phyloP scores from a whole-genome alignment of 2,888 invertebrate species.

The Melipona bicolor region DNA sequence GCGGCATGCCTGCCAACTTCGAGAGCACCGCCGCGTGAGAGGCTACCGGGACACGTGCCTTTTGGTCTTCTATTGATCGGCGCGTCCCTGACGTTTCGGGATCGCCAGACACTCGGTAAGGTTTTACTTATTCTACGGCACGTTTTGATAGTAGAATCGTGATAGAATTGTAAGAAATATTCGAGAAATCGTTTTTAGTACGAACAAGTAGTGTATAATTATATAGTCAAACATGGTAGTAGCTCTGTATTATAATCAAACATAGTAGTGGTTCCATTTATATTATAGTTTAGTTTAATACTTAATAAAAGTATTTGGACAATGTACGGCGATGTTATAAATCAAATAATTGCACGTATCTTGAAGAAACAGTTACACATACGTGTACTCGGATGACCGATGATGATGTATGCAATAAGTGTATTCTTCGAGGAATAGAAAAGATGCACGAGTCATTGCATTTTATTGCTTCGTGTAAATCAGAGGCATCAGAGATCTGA shows the following conservation, averaged over 20 bases:
- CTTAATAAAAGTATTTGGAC: neutral
- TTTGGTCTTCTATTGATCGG: conserved; percentile 80
- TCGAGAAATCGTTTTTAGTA: neutral
- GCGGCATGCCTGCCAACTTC: conserved; percentile 36
- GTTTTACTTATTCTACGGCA: conserved; percentile 16
- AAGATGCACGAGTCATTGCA: conserved; percentile 8
- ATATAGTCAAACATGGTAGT: too few species aligned
- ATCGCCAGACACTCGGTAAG: conserved; percentile 60
- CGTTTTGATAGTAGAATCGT: neutral
- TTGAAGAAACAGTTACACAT: neutral
- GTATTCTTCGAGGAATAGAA: neutral
- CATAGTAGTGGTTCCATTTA: neutral
- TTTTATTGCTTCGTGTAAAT: conserved; percentile 29
- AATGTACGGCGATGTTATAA: neutral
- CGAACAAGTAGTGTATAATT: neutral
- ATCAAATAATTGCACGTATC: neutral
- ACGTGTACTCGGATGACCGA: neutral
- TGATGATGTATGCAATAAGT: neutral
- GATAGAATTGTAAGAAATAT: neutral
- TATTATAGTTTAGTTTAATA: too few species aligned
- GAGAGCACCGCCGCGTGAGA: conserved; percentile 65
- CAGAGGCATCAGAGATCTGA: conserved; percentile 10
- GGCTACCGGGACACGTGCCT: conserved; percentile 77
- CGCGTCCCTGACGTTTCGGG: conserved; percentile 73
- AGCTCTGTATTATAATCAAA: neutral